Base-by-base conservation (phyloP, 1,140 invertebrate species). In the Melitaea cinxia region DNA sequence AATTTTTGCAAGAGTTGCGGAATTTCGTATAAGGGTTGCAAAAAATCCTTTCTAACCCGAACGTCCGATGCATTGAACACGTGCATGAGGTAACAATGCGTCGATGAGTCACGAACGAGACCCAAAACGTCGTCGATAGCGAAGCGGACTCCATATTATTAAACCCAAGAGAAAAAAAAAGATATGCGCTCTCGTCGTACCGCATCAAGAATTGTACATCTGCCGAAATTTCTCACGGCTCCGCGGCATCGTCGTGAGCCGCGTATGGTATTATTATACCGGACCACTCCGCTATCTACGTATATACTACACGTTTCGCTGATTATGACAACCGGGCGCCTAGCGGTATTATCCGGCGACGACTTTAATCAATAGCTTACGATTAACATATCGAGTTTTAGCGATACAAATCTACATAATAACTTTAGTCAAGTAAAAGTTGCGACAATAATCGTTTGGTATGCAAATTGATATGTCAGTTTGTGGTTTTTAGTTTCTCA, bases 1-100 rank as follows among this genome's bases (percentile, higher is more conserved):
- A 88, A 88, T 88, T 83, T 86, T 86, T 75, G 88, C 82, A 91
- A 91, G 88, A 91, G 88, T 91, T 91, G 86, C 88, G 85, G 82
- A 90, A 90, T 87, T 80, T 57, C 61, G 82, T 85, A 83, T 85
- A 87, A 87, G 70, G 86, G 81, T 90, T 88, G 85, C 82, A 88
- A 90, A 87, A 59, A 91, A 83, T 80, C 83, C 83, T 89, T 90
- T 85, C 78, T 83, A 89, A 89, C 85, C 88, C 83, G 81, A 87
- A 57, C 69, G 85, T 84, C 85, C 85, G 78, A 80, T 39, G 69
- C 64, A 76, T 75, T 17, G 77, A 82, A 86, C 88, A 90, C 88
- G 88, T 90, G 88, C 80, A 90, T 75, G 57, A 66, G 65, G 72
- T 73, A 80, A 88, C 85, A 90, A 90, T 86, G 69, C 80, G 53